Percentiles rank a stretch among this genome's conserved stretches.
Conservation (phyloP, 2,113 vertebrate genomes). For the Calypte anna region DNA sequence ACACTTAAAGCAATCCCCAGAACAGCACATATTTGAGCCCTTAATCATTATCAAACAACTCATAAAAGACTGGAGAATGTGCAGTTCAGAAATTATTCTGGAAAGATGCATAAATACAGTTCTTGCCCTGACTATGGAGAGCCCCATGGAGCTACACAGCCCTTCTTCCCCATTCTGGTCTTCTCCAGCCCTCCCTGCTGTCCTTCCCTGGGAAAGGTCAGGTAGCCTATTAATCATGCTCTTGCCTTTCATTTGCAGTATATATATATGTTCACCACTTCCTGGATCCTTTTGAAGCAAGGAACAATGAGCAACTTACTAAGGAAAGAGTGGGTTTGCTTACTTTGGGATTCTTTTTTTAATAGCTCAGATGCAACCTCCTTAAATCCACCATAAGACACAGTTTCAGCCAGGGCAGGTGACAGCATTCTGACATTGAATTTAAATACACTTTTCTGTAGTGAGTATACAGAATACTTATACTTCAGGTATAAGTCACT, state of each 20-base stretch:
- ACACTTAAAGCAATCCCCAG: neutral
- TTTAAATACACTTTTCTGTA: neutral
- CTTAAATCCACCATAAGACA: neutral
- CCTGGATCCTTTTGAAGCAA: neutral
- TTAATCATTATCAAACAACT: neutral
- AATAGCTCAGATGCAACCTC: neutral
- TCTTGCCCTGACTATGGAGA: accelerated
- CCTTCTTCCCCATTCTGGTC: accelerated
- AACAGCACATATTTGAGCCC: neutral
- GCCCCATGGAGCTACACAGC: accelerated
- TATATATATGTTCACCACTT: accelerated
- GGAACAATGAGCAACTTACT: neutral
- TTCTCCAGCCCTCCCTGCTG: neutral
- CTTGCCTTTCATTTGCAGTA: neutral
- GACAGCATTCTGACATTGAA: neutral
- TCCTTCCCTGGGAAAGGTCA: neutral
- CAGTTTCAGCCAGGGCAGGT: neutral
- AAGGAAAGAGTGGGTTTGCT: neutral
- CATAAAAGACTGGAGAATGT: neutral
- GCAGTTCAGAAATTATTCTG: neutral
- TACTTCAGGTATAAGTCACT: neutral
- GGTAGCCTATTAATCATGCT: neutral
- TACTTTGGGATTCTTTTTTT: neutral
- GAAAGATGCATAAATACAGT: neutral
- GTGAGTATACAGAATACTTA: neutral